Percentiles rank a stretch among this genome's conserved stretches.
phyloP scores from a whole-genome alignment of 2,888 invertebrate species.

The Harpalus rufipes region DNA sequence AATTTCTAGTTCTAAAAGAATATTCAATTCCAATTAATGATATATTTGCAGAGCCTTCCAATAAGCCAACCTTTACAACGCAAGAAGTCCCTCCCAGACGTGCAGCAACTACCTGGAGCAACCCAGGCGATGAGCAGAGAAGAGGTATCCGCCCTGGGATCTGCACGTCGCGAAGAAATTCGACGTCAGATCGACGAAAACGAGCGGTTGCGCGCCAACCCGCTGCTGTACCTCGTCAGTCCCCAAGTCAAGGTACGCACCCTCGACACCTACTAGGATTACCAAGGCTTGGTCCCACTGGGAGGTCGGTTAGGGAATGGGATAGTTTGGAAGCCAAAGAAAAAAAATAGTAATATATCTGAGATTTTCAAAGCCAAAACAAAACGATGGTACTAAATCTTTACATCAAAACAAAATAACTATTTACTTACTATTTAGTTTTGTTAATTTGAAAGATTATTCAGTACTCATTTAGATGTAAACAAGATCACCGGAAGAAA shows the following conservation, averaged over 20 bases:
- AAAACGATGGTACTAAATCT: neutral
- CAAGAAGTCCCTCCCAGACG: conserved; percentile 98
- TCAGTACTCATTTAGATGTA: no score
- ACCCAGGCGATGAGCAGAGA: conserved; percentile 94
- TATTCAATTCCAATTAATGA: no score
- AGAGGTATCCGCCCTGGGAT: conserved; percentile 96
- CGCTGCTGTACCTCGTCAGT: conserved; percentile 96
- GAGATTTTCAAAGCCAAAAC: neutral
- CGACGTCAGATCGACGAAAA: conserved; percentile 93
- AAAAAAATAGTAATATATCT: neutral
- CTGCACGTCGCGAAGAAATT: conserved; percentile 95
- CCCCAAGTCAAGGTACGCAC: conserved; percentile 95
- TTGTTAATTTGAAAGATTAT: no score
- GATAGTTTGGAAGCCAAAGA: neutral
- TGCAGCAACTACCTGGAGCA: conserved; percentile 89
- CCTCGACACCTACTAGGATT: conserved; percentile 23
- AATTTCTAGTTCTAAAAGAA: no score
- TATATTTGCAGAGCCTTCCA: conserved; percentile 84
- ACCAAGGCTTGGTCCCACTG: neutral
- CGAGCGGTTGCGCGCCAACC: conserved; percentile 95
- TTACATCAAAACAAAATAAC: no score
- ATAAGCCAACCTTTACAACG: conserved; percentile 89
- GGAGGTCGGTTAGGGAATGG: neutral
- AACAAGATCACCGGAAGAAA: no score
- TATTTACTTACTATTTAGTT: no score